Conservation (phyloP, 2,888 invertebrate species). For the Drosophila subsilvestris region DNA sequence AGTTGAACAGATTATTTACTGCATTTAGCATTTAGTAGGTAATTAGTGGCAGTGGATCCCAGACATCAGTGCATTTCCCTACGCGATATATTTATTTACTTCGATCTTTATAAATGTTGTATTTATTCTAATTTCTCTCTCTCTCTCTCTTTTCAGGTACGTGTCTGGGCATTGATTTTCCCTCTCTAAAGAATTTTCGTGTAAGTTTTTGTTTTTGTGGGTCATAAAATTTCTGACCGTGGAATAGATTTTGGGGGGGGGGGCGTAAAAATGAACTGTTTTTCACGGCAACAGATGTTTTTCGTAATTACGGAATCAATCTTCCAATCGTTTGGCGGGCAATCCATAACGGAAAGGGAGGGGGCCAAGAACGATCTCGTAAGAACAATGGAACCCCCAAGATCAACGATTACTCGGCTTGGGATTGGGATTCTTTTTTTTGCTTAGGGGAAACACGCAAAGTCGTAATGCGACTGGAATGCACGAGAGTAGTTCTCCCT, state of each 20-base stretch:
- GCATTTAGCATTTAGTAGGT: neutral
- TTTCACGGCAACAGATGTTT: slow-evolving; percentile 30
- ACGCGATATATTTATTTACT: slow-evolving; percentile 29
- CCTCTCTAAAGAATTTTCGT: slow-evolving; percentile 30
- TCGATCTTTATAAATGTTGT: slow-evolving; percentile 6
- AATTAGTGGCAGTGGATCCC: slow-evolving; percentile 18
- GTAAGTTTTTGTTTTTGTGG: slow-evolving; percentile 36
- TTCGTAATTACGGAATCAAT: slow-evolving; percentile 47
- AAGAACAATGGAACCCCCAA: too few relatives aligned
- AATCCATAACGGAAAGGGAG: slow-evolving; percentile 1
- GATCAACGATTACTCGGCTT: neutral
- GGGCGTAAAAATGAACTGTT: slow-evolving; percentile 13
- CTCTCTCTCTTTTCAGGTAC: slow-evolving; percentile 62
- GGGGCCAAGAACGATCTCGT: neutral
- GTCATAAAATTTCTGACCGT: slow-evolving; percentile 30
- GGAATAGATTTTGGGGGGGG: slow-evolving; percentile 27
- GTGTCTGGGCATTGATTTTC: slow-evolving; percentile 55
- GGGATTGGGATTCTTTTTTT: too few relatives aligned
- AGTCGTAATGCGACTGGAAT: too few relatives aligned
- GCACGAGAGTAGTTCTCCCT: too few relatives aligned
- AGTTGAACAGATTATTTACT: slow-evolving; percentile 34
- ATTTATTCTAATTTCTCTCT: slow-evolving; percentile 10
- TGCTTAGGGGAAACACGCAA: too few relatives aligned
- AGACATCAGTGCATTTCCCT: slow-evolving; percentile 11
- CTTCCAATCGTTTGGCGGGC: slow-evolving; percentile 32